A percentile compares a stretch with the other conserved stretches of the same genome.
Conservation (phyloP, 1,140 invertebrate species). For the Planococcus citri region DNA sequence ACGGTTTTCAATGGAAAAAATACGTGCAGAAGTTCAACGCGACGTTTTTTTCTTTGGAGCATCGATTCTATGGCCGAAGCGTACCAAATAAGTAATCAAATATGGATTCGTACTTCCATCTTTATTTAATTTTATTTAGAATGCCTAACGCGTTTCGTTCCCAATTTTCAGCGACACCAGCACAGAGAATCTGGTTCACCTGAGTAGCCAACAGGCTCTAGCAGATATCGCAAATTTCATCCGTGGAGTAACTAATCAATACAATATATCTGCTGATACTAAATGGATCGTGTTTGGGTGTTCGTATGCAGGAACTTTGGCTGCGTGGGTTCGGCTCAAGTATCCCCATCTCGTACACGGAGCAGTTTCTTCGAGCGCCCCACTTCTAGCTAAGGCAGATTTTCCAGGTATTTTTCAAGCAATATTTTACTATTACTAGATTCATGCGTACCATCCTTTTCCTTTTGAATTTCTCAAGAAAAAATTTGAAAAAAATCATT, state of each 20-base stretch:
- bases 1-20: conserved; percentile 66
- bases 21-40: conserved; percentile 69
- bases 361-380: conserved; percentile 77
- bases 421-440: too few species aligned
- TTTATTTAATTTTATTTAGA: background rate
- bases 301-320: conserved; percentile 79
- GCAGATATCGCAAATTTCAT: conserved; percentile 78
- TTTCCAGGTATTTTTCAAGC: conserved; percentile 51
- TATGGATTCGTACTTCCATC: too few species aligned
- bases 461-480: too few species aligned
- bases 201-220: conserved; percentile 76
- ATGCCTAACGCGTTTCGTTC: too few species aligned
- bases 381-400: conserved; percentile 67
- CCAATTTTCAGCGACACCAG: conserved; percentile 57
- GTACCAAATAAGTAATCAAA: conserved; percentile 56
- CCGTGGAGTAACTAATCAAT: conserved; percentile 46
- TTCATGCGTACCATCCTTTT: too few species aligned
- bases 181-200: conserved; percentile 59
- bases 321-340: conserved; percentile 78
- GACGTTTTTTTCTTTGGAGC: conserved; percentile 74
- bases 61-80: conserved; percentile 87
- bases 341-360: conserved; percentile 79
- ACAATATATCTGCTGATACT: conserved; percentile 44
- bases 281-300: conserved; percentile 90
- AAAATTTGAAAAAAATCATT: too few species aligned